Evolutionary conservation across 2,797 vertebrate genomes (phyloP).

Genomic region (Sciurus vulgaris): DNA sequence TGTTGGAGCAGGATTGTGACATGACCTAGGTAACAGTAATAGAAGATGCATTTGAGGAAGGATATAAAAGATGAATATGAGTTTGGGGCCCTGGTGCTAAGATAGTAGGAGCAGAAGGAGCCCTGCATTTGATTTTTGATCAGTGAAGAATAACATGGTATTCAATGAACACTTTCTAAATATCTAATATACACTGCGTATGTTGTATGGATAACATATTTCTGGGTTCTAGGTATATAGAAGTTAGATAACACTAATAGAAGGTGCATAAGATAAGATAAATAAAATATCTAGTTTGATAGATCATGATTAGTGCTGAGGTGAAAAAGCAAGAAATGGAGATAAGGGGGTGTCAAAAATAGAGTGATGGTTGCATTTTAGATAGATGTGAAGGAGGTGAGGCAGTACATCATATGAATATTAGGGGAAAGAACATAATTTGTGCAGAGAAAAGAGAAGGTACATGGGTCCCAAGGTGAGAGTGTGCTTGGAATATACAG

Average conservation of each 20-base stretch:
- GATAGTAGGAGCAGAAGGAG: not conserved
- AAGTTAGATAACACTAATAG: not conserved
- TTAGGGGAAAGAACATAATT: not conserved
- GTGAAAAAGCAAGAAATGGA: not conserved
- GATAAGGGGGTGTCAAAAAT: not conserved
- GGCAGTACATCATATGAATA: not conserved
- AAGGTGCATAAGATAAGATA: not conserved
- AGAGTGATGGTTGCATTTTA: constrained; percentile 1
- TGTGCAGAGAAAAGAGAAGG: not conserved
- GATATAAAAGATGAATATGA: not conserved
- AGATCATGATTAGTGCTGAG: not conserved
- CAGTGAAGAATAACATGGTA: constrained; percentile 13
- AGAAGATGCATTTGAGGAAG: not conserved
- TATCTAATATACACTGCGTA: not conserved
- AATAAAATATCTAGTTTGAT: not conserved
- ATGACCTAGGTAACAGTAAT: not conserved
- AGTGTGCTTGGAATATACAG: not conserved
- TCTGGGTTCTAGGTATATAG: not conserved
- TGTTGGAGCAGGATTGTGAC: not conserved
- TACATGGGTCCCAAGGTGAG: not conserved
- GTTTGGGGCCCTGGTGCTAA: not conserved
- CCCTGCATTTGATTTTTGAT: not conserved
- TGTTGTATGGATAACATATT: not conserved
- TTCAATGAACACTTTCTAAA: constrained; percentile 46
- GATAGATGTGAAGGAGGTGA: not conserved